Percentiles rank a stretch among this genome's conserved stretches.
Evolutionary conservation across 2,888 invertebrate genomes (phyloP).

Genomic region (Adineta ricciae): DNA sequence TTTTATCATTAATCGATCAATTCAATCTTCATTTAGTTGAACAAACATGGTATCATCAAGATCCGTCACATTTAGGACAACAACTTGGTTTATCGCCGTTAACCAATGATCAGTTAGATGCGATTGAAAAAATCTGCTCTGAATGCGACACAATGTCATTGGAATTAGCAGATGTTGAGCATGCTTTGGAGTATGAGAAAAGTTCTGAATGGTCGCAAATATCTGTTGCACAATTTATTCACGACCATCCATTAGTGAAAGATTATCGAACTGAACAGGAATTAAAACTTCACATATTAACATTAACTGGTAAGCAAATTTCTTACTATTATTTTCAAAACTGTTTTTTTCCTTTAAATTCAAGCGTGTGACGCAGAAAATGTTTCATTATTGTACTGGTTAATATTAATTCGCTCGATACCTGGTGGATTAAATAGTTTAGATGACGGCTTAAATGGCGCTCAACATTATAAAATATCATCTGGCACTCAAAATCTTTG

Average conservation of each 20-base stretch:
- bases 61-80: neutral
- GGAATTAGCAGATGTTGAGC: neutral
- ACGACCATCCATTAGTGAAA: neutral
- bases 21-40: conserved; percentile 40
- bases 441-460: neutral
- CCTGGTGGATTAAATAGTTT: neutral
- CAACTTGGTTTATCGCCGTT: neutral
- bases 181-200: neutral
- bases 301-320: neutral
- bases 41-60: neutral
- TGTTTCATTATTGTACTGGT: neutral
- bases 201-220: neutral
- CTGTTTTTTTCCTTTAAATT: neutral
- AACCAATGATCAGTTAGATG: neutral
- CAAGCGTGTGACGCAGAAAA: neutral
- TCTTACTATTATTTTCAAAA: neutral
- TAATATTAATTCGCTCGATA: neutral
- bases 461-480: neutral
- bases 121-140: neutral
- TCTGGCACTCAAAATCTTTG: neutral
- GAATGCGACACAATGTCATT: neutral
- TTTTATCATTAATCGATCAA: conserved; percentile 45
- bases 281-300: neutral
- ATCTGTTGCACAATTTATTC: neutral
- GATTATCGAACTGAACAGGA: neutral